Evolutionary conservation across 2,797 vertebrate genomes (phyloP).

Genomic region (Chlorospingus flavigularis): DNA sequence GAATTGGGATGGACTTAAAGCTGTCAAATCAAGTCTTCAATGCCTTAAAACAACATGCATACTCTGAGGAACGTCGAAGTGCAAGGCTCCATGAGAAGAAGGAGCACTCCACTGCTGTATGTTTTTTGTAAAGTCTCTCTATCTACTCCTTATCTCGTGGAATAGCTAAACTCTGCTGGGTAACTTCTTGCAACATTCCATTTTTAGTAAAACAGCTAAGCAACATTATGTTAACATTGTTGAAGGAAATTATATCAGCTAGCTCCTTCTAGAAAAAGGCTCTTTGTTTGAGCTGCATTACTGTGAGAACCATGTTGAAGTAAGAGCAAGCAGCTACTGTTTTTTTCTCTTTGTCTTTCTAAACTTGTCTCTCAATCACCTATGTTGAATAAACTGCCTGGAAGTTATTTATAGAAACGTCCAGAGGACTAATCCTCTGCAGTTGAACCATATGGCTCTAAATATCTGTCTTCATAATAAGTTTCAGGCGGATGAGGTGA

Average conservation of each 20-base stretch:
- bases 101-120: slow-evolving; percentile 94
- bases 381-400: background rate
- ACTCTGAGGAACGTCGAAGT: slow-evolving; percentile 91
- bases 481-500: background rate
- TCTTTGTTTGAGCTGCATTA: background rate
- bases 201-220: background rate
- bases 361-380: background rate
- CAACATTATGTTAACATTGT: background rate
- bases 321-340: background rate
- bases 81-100: slow-evolving; percentile 95
- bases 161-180: background rate
- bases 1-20: slow-evolving; percentile 95
- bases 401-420: background rate
- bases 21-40: slow-evolving; percentile 97
- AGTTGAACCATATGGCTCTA: background rate
- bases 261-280: background rate
- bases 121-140: slow-evolving; percentile 33
- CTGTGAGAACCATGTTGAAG: background rate
- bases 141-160: background rate
- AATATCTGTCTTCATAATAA: background rate
- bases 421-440: background rate
- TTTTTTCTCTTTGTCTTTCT: background rate
- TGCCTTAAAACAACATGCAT: slow-evolving; percentile 91
- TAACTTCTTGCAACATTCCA: background rate
- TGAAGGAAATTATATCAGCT: background rate